Evolutionary conservation across 2,888 invertebrate species (phyloP).

Genomic region (Nezara viridula): DNA sequence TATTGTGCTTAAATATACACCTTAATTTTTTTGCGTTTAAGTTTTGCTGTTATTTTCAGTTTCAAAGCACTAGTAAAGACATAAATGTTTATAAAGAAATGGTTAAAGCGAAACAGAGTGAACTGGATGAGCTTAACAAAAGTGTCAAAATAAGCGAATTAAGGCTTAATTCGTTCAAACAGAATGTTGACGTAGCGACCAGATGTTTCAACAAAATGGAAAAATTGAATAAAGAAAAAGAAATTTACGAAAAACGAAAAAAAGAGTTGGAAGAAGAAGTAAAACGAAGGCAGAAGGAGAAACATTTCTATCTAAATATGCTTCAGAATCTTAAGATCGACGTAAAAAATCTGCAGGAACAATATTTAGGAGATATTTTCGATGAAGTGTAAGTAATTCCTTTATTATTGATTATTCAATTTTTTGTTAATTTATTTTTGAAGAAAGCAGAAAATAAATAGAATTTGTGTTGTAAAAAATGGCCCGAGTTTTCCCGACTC

Average conservation of each 20-base stretch:
- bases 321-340: background rate
- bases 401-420: too few species aligned
- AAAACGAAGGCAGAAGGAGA: background rate
- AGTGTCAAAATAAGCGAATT: background rate
- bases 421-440: too few species aligned
- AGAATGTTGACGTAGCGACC: background rate
- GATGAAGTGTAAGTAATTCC: background rate
- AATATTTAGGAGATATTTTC: background rate
- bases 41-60: too few species aligned
- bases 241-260: background rate
- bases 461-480: too few species aligned
- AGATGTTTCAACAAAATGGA: background rate
- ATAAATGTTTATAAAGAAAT: background rate
- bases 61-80: background rate
- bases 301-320: background rate
- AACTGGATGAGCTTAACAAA: background rate
- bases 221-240: conserved; percentile 24
- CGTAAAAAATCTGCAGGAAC: background rate
- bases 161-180: background rate
- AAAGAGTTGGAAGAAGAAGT: background rate
- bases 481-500: too few species aligned
- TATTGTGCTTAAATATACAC: too few species aligned
- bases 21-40: too few species aligned
- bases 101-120: background rate
- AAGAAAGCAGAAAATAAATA: too few species aligned